Conservation (phyloP, 2,888 invertebrate genomes). For the Torymus tubicola region DNA sequence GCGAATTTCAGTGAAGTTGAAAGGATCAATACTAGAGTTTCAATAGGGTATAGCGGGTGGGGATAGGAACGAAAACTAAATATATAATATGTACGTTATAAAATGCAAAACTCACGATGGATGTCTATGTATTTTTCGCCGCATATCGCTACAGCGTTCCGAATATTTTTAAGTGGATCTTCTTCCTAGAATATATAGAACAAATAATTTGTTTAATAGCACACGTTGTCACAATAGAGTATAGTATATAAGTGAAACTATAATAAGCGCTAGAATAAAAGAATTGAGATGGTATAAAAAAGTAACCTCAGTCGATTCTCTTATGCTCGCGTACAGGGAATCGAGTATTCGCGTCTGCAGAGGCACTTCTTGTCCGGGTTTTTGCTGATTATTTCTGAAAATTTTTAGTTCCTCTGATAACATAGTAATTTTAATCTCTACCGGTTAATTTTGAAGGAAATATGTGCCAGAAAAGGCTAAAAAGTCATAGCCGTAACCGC, state of each 20-base stretch:
- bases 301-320: slow-evolving; percentile 49
- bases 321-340: slow-evolving; percentile 33
- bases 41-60: background rate
- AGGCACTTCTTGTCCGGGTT: slow-evolving; percentile 34
- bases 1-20: background rate
- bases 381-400: slow-evolving; percentile 28
- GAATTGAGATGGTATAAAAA: background rate
- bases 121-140: slow-evolving; percentile 62
- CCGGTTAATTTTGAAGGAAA: slow-evolving; percentile 46
- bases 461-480: background rate
- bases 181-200: slow-evolving; percentile 54
- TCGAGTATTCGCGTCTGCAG: slow-evolving; percentile 55
- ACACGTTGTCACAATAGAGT: too few relatives aligned
- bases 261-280: too few relatives aligned
- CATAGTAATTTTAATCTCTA: slow-evolving; percentile 32
- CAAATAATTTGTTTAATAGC: background rate
- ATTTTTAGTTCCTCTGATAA: slow-evolving; percentile 33
- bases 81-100: background rate
- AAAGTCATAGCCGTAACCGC: background rate
- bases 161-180: slow-evolving; percentile 59
- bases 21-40: background rate
- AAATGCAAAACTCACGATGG: slow-evolving; percentile 60
- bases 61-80: background rate
- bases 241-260: too few relatives aligned
- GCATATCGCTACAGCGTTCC: slow-evolving; percentile 60